Evolutionary conservation across 2,888 invertebrate genomes (phyloP), one percentile per base, ranked within the genome.

Genomic region (Drosophila paucipuncta): DNA sequence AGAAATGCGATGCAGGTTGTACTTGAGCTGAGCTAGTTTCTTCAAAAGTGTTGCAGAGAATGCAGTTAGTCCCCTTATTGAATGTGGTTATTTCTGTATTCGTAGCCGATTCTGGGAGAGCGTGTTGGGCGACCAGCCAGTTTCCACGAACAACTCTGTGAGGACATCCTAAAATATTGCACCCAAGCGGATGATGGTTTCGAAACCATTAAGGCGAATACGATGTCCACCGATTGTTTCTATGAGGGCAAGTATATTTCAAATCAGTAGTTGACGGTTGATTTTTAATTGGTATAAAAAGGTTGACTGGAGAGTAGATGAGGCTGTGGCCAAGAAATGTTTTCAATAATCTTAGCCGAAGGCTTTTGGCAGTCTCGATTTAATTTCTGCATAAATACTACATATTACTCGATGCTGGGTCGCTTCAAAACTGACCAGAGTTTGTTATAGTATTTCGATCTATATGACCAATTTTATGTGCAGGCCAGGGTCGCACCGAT

Each of bases 61-160:
- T 28, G 1, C 7, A 7, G 3, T 7, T 22, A 7, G 13, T 22
- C 7, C 22, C 2, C 10, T 6, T 47, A 28, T 7, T 63, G 9
- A 31, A 30, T 59, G 1, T 11, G 31, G 7, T 18, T 2, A 28
- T 10, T n/a, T 25, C 16, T 18, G 13, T 43, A 18, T n/a, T 7
- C 0, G 33, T 93, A 98, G 98, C 95, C 96, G 52, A 96, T 98
- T 76, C 94, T 98, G 59, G 98, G 98, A 11, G 96, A 98, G 92
- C 93, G 95, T 41, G 95, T 98, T 0, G 95, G 95, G 82, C 95
- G 98, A 55, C 97, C 97, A 0, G 96, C 98, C 0, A 95, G 96
- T 85, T 94, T 99, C 70, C 97, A 98, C 92, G 94, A 94, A 78
- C 95, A 96, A 49, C 93, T 99, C 73, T 95, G 95, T 18, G 62